Evolutionary conservation across 2,888 invertebrate species (phyloP).

Genomic region (Ephialtes manifestator): DNA sequence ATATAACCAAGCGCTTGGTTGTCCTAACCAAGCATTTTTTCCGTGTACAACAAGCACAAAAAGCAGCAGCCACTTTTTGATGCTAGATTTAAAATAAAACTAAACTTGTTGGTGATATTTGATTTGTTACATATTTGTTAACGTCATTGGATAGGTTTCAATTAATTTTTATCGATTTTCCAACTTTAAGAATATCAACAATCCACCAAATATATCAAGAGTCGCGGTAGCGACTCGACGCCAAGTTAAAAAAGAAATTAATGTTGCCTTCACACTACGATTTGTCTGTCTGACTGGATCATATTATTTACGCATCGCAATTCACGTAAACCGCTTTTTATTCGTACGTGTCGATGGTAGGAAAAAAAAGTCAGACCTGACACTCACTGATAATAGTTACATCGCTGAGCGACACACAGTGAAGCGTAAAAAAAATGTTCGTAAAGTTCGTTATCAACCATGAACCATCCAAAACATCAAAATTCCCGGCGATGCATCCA

Average conservation of each 20-base stretch:
- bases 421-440: not conserved
- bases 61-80: not conserved
- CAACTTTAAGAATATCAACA: not conserved
- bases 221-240: no score
- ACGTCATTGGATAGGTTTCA: not conserved
- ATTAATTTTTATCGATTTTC: not conserved
- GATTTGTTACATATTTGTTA: not conserved
- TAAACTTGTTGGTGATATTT: not conserved
- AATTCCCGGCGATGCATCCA: conserved; percentile 24
- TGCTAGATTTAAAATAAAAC: not conserved
- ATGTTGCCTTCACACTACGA: no score
- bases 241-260: no score
- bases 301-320: not conserved
- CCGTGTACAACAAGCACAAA: not conserved
- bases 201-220: not conserved
- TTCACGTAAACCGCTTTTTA: not conserved
- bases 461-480: conserved; percentile 51
- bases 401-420: not conserved
- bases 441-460: conserved; percentile 51
- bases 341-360: not conserved
- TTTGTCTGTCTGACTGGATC: no score
- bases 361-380: conserved; percentile 18
- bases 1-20: no score
- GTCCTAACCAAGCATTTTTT: no score
- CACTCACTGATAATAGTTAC: not conserved